phyloP scores from a whole-genome alignment of 2,113 vertebrate species.

The Pachycephala philippinensis region DNA sequence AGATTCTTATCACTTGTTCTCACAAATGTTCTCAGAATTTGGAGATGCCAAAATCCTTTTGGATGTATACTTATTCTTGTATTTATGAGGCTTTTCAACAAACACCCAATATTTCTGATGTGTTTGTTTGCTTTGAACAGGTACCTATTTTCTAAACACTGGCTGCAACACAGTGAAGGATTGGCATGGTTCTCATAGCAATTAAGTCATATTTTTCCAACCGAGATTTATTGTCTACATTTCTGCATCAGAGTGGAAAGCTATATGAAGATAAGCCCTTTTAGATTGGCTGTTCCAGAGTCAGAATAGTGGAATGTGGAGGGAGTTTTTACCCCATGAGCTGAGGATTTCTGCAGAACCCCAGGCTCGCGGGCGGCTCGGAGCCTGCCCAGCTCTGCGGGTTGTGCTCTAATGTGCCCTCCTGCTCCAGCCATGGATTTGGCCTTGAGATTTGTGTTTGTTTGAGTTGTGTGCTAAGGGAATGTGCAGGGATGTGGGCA shows the following conservation, averaged over 20 bases:
- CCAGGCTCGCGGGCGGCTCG: not conserved
- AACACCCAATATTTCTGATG: not conserved
- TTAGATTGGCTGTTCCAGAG: not conserved
- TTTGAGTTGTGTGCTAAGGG: not conserved
- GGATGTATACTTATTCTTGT: not conserved
- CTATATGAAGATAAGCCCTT: not conserved
- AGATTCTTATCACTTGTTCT: not conserved
- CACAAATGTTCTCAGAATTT: not conserved
- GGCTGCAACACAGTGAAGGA: rapidly evolving
- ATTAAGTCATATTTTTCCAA: not conserved
- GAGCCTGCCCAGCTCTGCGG: not conserved
- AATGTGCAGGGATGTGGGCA: not conserved
- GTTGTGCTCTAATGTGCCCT: not conserved
- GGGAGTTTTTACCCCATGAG: not conserved
- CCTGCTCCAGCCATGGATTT: not conserved
- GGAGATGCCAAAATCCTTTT: not conserved
- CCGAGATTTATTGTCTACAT: not conserved
- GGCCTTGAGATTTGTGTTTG: not conserved
- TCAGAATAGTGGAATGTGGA: not conserved
- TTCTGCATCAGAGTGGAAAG: not conserved
- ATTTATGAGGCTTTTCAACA: not conserved
- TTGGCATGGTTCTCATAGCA: not conserved
- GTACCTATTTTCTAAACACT: not conserved
- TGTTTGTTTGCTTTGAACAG: not conserved
- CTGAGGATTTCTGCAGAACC: not conserved